Evolutionary conservation across 2,888 invertebrate species (phyloP), one percentile per base, ranked within the genome.

Genomic region (Adelognathus sp.): DNA sequence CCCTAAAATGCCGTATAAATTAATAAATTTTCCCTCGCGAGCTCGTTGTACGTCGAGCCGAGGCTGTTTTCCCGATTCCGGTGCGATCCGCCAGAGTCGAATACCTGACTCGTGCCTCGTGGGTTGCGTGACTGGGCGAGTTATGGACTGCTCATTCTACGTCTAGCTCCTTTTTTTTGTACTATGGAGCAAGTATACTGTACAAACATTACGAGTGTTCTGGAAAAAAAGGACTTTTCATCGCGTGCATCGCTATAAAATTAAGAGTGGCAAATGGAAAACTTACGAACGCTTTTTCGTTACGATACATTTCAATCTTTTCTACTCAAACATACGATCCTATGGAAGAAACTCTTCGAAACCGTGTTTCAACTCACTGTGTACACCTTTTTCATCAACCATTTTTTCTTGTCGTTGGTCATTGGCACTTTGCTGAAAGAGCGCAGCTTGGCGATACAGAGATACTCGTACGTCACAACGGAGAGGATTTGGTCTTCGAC

Each of bases 231-330:
- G 60, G 4, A 31, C 21, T 58, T 41, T 58, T 41, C 52, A 67
- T 74, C 60, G 74, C 67, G 60, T 74, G 74, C 6, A 44, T 7
- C 11, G 16, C 18, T 36, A 11, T 56, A n/a, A 9, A 66, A 60
- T 41, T 14, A n/a, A n/a, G n/a, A n/a, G n/a, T n/a, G n/a, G 41
- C 52, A 7, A 33, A 9, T 66, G 24, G 14, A 52, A 24, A 3
- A 52, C 9, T 52, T 9, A 66, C 52, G 66, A 66, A 52, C 27
- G 7, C n/a, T n/a, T 54, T 3, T 54, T 6, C 3, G 39, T 52
- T 27, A 16, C 66, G 11, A 66, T 52, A 27, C 16, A n/a, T n/a
- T 31, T 11, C n/a, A 21, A 1, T 33, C 33, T 21, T 50, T n/a
- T 18, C 21, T 44, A 14, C n/a, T n/a, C n/a, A n/a, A n/a, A n/a